Evolutionary conservation across 2,113 vertebrate species (phyloP).

Genomic region (Oryzias curvinotus): DNA sequence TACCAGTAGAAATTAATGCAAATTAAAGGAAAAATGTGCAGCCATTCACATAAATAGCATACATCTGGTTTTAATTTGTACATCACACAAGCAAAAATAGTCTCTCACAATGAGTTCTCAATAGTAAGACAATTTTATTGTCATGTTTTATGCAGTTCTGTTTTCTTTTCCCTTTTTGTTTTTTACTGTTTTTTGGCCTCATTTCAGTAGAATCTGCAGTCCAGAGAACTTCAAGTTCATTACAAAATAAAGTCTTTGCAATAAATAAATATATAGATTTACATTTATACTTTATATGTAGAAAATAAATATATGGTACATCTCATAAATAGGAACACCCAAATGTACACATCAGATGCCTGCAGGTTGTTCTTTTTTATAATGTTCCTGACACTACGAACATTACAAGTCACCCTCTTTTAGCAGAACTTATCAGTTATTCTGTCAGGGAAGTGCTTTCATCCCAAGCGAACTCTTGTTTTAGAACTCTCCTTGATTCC

Average conservation of each 20-base stretch:
- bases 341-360: slow-evolving; percentile 93
- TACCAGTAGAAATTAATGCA: neutral
- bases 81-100: slow-evolving; percentile 68
- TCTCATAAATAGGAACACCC: slow-evolving; percentile 98
- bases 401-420: slow-evolving; percentile 78
- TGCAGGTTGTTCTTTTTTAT: slow-evolving; percentile 76
- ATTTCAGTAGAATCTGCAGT: slow-evolving; percentile 82
- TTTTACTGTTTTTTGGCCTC: slow-evolving; percentile 50
- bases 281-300: slow-evolving; percentile 97
- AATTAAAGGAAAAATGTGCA: slow-evolving; percentile 30
- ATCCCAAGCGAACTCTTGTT: slow-evolving; percentile 57
- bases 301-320: slow-evolving; percentile 99
- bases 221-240: slow-evolving; percentile 81
- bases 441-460: slow-evolving; percentile 66
- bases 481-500: slow-evolving; percentile 33
- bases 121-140: slow-evolving; percentile 95
- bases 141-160: slow-evolving; percentile 71
- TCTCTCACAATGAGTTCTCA: slow-evolving; percentile 66
- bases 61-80: slow-evolving; percentile 74
- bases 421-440: slow-evolving; percentile 51
- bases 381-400: slow-evolving; percentile 79
- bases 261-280: slow-evolving; percentile 99
- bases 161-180: slow-evolving; percentile 36
- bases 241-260: slow-evolving; percentile 89
- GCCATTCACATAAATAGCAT: slow-evolving; percentile 41